phyloP scores from a whole-genome alignment of 2,888 invertebrate genomes.

The Cheilosia impressa region DNA sequence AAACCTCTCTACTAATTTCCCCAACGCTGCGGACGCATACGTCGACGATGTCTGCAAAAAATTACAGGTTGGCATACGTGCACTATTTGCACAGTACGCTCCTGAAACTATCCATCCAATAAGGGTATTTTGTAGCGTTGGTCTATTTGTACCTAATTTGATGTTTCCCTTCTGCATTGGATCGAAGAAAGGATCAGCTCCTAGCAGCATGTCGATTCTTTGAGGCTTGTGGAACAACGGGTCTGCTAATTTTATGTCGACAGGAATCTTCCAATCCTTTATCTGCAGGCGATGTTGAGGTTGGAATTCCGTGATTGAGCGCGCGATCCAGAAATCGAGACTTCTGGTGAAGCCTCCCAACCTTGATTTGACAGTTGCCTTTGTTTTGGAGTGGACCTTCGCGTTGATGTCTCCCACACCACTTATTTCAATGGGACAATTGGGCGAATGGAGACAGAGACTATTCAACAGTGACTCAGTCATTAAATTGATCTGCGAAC shows the following conservation, averaged over 20 bases:
- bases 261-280: not conserved
- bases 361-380: not conserved
- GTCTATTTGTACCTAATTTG: not conserved
- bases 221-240: not conserved
- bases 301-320: conserved; percentile 1
- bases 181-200: not conserved
- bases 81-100: not conserved
- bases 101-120: conserved; percentile 6
- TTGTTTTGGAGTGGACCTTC: not conserved
- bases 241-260: not conserved
- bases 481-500: not conserved
- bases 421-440: conserved; percentile 3
- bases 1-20: conserved; percentile 1
- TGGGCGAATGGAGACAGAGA: not conserved
- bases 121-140: not conserved
- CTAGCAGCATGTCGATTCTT: not conserved
- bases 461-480: not conserved
- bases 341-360: not conserved
- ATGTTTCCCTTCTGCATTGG: not conserved
- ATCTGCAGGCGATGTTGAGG: not conserved
- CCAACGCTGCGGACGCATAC: not conserved
- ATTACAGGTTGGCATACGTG: not conserved
- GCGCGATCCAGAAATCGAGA: not conserved
- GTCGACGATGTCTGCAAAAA: not conserved
- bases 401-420: not conserved